Percentiles rank a stretch among this genome's conserved stretches.
Evolutionary conservation across 2,113 vertebrate genomes (phyloP).

Genomic region (Hemiscyllium ocellatum): DNA sequence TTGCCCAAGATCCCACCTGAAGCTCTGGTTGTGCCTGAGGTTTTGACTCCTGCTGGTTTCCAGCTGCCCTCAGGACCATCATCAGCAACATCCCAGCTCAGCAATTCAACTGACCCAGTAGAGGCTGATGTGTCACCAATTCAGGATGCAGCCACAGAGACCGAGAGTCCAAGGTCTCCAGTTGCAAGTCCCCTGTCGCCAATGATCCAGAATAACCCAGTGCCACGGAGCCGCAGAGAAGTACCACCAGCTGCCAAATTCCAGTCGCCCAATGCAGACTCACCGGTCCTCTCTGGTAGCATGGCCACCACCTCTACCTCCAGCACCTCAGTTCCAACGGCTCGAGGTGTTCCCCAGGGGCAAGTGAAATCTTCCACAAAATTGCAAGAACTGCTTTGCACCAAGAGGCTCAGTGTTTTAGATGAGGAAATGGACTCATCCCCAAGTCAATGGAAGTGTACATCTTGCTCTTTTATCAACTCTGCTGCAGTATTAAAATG

Average conservation of each 20-base stretch:
- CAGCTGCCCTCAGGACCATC: constrained; percentile 53
- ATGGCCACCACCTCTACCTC: constrained; percentile 46
- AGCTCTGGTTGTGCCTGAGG: constrained; percentile 87
- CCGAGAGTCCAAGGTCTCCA: constrained; percentile 45
- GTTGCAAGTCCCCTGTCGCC: constrained; percentile 68
- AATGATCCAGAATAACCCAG: constrained; percentile 84
- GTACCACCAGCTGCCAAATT: constrained; percentile 72
- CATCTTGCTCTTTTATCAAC: constrained; percentile 62
- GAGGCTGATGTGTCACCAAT: constrained; percentile 59
- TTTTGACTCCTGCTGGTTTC: constrained; percentile 75
- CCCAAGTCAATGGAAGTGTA: constrained; percentile 68
- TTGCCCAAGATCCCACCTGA: constrained; percentile 94
- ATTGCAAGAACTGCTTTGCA: constrained; percentile 61
- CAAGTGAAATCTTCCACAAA: constrained; percentile 50
- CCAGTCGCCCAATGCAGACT: constrained; percentile 55
- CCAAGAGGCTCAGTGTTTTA: constrained; percentile 76
- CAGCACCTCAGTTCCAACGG: constrained; percentile 44
- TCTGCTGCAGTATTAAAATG: constrained; percentile 49
- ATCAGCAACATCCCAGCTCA: constrained; percentile 50
- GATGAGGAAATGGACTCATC: constrained; percentile 67
- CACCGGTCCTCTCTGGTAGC: constrained; percentile 58
- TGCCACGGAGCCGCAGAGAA: constrained; percentile 85
- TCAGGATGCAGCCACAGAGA: constrained; percentile 58
- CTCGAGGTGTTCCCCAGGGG: constrained; percentile 57
- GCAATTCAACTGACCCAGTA: constrained; percentile 57